Conservation (phyloP, 2,888 invertebrate species). For the Theristus sp. region DNA sequence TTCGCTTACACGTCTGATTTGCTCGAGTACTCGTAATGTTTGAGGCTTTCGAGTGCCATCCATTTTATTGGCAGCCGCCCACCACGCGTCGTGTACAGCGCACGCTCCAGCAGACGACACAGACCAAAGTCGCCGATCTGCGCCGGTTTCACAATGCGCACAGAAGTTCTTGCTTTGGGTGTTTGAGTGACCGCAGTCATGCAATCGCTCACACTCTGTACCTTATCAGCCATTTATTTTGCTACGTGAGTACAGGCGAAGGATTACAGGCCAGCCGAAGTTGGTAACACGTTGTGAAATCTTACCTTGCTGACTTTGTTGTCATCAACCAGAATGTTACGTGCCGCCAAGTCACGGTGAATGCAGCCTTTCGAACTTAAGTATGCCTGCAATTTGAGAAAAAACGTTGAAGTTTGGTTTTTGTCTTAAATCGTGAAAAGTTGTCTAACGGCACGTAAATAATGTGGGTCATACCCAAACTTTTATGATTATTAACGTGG, state of each 20-base stretch:
- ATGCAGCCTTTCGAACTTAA: neutral
- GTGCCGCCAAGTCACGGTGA: conserved; percentile 1
- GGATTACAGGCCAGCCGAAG: too few species aligned
- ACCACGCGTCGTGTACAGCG: neutral
- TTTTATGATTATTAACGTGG: too few species aligned
- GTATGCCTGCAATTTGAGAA: neutral
- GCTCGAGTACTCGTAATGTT: neutral
- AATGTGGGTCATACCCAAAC: too few species aligned
- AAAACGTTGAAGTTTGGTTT: too few species aligned
- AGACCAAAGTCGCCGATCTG: conserved; percentile 3
- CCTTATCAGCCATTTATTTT: neutral
- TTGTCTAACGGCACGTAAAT: too few species aligned
- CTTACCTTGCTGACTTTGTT: neutral
- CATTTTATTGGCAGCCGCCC: conserved; percentile 2
- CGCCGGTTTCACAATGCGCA: neutral
- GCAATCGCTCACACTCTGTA: neutral
- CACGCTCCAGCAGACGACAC: neutral
- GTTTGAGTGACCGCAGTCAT: neutral
- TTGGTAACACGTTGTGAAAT: too few species aligned
- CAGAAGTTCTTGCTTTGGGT: neutral
- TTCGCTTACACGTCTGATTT: conserved; percentile 1
- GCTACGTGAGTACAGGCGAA: neutral
- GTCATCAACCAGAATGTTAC: neutral
- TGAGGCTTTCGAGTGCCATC: neutral
- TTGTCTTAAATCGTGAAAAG: too few species aligned